Evolutionary conservation across 2,113 vertebrate genomes (phyloP).

Genomic region (Hiodon tergisus): DNA sequence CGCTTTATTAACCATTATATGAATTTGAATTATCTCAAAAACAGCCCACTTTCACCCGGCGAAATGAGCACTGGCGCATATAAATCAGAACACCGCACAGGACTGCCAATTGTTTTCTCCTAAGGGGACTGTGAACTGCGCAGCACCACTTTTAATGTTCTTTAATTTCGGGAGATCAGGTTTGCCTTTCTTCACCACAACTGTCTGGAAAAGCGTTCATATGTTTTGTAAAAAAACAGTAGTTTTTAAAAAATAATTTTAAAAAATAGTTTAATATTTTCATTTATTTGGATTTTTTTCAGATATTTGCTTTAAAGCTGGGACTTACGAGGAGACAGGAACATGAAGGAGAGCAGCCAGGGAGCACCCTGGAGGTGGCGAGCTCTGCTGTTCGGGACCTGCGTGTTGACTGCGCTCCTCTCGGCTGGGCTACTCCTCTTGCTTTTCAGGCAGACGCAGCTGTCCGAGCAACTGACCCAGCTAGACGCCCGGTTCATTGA

Average conservation of each 20-base stretch:
- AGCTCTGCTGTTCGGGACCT: slow-evolving; percentile 50
- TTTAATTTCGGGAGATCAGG: neutral
- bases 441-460: slow-evolving; percentile 61
- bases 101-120: neutral
- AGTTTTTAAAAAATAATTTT: too few species aligned
- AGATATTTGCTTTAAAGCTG: neutral
- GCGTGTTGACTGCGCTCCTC: slow-evolving; percentile 58
- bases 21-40: slow-evolving; percentile 33
- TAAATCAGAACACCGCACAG: slow-evolving; percentile 24
- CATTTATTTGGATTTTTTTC: neutral
- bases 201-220: neutral
- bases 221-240: too few species aligned
- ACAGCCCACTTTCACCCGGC: slow-evolving; percentile 35
- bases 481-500: slow-evolving; percentile 53
- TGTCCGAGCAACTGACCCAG: slow-evolving; percentile 58
- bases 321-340: neutral
- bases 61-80: slow-evolving; percentile 24
- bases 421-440: slow-evolving; percentile 63
- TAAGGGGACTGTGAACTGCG: neutral
- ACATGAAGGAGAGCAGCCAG: slow-evolving; percentile 30
- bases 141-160: neutral
- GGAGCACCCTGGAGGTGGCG: slow-evolving; percentile 39
- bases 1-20: slow-evolving; percentile 25
- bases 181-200: neutral
- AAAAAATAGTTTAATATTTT: too few species aligned